phyloP scores from a whole-genome alignment of 2,797 vertebrate genomes.

The Gymnodraco acuticeps region DNA sequence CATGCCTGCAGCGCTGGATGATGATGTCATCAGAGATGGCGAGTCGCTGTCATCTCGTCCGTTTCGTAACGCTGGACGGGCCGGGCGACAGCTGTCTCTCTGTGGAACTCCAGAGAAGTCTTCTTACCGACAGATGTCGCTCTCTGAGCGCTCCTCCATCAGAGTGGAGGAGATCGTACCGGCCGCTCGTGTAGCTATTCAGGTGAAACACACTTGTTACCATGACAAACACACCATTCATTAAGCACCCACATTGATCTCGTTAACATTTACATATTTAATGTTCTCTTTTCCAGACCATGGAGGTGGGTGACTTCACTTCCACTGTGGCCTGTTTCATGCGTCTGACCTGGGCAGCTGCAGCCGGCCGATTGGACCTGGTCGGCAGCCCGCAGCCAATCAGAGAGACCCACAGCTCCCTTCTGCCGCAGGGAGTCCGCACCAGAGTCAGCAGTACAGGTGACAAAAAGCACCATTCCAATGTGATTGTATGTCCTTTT shows the following conservation, averaged over 20 bases:
- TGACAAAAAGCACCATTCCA: constrained; percentile 60
- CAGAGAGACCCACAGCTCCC: constrained; percentile 91
- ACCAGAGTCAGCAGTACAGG: constrained; percentile 98
- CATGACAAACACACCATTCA: not conserved
- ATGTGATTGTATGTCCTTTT: not conserved
- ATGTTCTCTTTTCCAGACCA: constrained; percentile 85
- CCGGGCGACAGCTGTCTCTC: constrained; percentile 93
- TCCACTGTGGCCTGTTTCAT: constrained; percentile 98
- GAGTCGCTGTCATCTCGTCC: constrained; percentile 95
- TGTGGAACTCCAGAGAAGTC: constrained; percentile 97
- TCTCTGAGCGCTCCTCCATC: constrained; percentile 98
- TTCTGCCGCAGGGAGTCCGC: constrained; percentile 92
- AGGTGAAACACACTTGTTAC: constrained; percentile 79
- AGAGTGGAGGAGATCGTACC: constrained; percentile 98
- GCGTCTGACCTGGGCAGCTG: constrained; percentile 97
- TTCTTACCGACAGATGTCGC: constrained; percentile 95
- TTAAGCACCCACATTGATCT: not conserved
- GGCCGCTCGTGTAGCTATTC: constrained; percentile 97
- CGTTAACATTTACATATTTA: not conserved
- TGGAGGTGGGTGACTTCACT: constrained; percentile 97
- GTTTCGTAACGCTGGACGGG: constrained; percentile 92
- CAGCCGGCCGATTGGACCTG: constrained; percentile 95
- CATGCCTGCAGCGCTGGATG: constrained; percentile 93
- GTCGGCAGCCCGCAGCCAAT: constrained; percentile 98
- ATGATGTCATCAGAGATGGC: constrained; percentile 93